Evolutionary conservation across 1,140 invertebrate species (phyloP).

Genomic region (Epicauta chinensis): DNA sequence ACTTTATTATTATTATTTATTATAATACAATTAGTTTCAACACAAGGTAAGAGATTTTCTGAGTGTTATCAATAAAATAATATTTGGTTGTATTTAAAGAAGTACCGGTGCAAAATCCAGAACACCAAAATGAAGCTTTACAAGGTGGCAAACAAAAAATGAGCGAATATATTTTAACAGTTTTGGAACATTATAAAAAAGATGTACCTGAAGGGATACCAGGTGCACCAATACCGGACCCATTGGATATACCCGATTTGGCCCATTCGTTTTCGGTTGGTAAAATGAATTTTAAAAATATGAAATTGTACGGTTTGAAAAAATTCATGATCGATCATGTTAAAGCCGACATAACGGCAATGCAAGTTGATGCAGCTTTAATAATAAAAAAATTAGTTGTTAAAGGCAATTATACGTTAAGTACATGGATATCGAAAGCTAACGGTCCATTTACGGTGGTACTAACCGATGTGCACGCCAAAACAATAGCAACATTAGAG

Average conservation of each 20-base stretch:
- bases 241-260: conserved; percentile 70
- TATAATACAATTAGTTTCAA: no score
- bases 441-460: conserved; percentile 71
- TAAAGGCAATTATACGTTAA: conserved; percentile 68
- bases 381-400: conserved; percentile 62
- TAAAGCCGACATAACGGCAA: conserved; percentile 56
- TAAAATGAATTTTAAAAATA: conserved; percentile 63
- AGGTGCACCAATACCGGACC: conserved; percentile 67
- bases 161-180: conserved; percentile 60
- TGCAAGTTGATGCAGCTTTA: conserved; percentile 62
- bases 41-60: no score
- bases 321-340: conserved; percentile 68
- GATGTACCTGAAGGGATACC: conserved; percentile 71
- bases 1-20: neutral
- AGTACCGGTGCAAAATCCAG: no score
- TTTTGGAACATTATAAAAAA: conserved; percentile 78
- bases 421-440: conserved; percentile 60
- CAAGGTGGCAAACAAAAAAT: conserved; percentile 54
- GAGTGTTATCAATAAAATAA: no score
- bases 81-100: neutral
- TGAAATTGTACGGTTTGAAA: conserved; percentile 65
- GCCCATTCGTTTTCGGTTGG: conserved; percentile 63
- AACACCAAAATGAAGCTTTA: neutral
- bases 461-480: conserved; percentile 60
- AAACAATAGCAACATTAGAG: conserved; percentile 58